Evolutionary conservation across 1,140 invertebrate genomes (phyloP), one percentile per base, ranked within the genome.

Genomic region (Calliopsis andreniformis): DNA sequence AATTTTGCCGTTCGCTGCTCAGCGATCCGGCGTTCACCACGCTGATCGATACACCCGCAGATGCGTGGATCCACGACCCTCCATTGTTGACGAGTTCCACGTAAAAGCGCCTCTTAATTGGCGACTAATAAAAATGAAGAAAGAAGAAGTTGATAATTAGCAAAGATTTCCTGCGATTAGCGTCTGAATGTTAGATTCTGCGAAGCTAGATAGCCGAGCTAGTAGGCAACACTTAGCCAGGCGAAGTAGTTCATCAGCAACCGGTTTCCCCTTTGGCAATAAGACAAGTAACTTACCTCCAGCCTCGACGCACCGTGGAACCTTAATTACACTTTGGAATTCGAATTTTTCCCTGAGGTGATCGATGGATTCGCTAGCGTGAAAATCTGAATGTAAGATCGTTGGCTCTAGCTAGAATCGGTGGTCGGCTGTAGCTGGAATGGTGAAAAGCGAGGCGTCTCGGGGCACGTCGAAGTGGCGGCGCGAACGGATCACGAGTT

Each of bases 401-500:
- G 14, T 12, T 32, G 1, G 42, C n/a, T n/a, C n/a, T n/a, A n/a
- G n/a, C n/a, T n/a, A n/a, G 6, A 43, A 43, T 43, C 42, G 8
- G 23, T 43, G 4, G 42, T 12, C 42, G 42, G 10, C 2, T 43
- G 42, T n/a, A n/a, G n/a, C n/a, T n/a, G n/a, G n/a, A n/a, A n/a
- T n/a, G n/a, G n/a, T n/a, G n/a, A n/a, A n/a, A 39, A 39, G 35
- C 35, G 35, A 68, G 28, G 35, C 71, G 16, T 0, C 25, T 18
- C 18, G 56, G 32, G 12, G 10, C 47, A 28, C 16, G 42, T 16
- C 18, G 45, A 30, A 28, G 35, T 35, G 43, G 45, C 3, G 49
- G 35, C 30, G 28, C 61, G 23, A 18, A n/a, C 42, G 39, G 71
- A 66, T 75, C 71, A 66, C 53, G 64, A 82, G 81, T 83, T 83